Evolutionary conservation across 2,113 vertebrate genomes (phyloP), one percentile per base, ranked within the genome.

Genomic region (Promerops cafer): DNA sequence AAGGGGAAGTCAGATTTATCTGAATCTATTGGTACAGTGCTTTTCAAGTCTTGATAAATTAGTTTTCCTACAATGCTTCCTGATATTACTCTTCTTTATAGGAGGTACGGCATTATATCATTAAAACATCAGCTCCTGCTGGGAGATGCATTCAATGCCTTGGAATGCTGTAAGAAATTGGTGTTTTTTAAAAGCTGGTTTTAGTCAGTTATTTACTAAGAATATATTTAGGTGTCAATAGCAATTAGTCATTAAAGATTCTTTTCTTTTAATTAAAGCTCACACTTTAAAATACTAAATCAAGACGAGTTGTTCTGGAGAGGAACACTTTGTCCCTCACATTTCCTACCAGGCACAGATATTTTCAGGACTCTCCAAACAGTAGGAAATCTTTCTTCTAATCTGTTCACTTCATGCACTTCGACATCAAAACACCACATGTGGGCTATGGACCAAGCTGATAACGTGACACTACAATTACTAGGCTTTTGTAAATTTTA

Each of bases 251-350:
- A 79, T 11, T 87, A 49, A 86, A 80, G 28, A 22, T 56, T 50
- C 72, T 84, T 92, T 82, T 35, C 35, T 80, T 87, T 87, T 96
- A 95, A 96, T 97, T 96, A 95, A 94, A 91, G 26, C 21, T 89
- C 42, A 85, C 66, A 87, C 75, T 93, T 91, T 77, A 90, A 92
- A 87, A 87, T 19, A 70, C 23, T 87, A 95, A 91, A 97, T 95
- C 84, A 91, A 63, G 66, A 76, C 39, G 83, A 94, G 39, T 19
- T 15, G 1, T 80, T 95, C 37, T 96, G 70, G 93, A 87, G 82
- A 95, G 54, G 70, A 95, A 47, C 63, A 87, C 26, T 96, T 93
- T 88, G 78, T 79, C 70, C 70, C 50, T 96, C 26, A 28, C 28
- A 27, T 71, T 85, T 87, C 93, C 84, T 87, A 65, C 70, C 66